Percentiles rank a stretch among this genome's conserved stretches.
phyloP scores from a whole-genome alignment of 2,888 invertebrate species.

The Venusia cambrica region DNA sequence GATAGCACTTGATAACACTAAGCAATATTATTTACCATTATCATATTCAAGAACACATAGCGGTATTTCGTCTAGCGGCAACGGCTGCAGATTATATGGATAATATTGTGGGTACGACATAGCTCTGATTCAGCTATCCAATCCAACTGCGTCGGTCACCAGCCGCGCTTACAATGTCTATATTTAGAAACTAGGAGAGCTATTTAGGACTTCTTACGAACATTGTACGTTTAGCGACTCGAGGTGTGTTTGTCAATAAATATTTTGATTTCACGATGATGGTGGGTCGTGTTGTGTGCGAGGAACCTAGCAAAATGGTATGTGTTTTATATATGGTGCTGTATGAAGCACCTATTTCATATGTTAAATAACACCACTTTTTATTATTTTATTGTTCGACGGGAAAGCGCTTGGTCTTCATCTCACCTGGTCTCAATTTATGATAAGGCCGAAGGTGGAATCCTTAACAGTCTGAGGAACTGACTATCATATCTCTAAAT shows the following conservation, averaged over 20 bases:
- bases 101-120: constrained; percentile 48
- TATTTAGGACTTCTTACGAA: constrained; percentile 52
- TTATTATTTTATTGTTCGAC: too few relatives aligned
- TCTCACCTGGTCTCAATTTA: too few relatives aligned
- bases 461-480: too few relatives aligned
- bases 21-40: constrained; percentile 38
- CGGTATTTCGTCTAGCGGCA: constrained; percentile 73
- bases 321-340: neutral
- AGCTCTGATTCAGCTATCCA: constrained; percentile 26
- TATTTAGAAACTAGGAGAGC: constrained; percentile 69
- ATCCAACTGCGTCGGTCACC: constrained; percentile 37
- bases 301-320: constrained; percentile 28
- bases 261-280: constrained; percentile 23
- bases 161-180: constrained; percentile 50
- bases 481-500: too few relatives aligned
- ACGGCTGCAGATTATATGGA: constrained; percentile 55
- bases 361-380: constrained; percentile 15
- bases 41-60: constrained; percentile 74
- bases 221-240: constrained; percentile 27
- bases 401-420: too few relatives aligned
- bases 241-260: constrained; percentile 20
- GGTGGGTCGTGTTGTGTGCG: constrained; percentile 20
- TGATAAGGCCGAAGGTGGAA: too few relatives aligned
- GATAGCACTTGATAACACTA: too few relatives aligned
- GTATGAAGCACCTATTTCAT: neutral